Evolutionary conservation across 2,888 invertebrate species (phyloP).

Genomic region (Orthonychiurus folsomi): DNA sequence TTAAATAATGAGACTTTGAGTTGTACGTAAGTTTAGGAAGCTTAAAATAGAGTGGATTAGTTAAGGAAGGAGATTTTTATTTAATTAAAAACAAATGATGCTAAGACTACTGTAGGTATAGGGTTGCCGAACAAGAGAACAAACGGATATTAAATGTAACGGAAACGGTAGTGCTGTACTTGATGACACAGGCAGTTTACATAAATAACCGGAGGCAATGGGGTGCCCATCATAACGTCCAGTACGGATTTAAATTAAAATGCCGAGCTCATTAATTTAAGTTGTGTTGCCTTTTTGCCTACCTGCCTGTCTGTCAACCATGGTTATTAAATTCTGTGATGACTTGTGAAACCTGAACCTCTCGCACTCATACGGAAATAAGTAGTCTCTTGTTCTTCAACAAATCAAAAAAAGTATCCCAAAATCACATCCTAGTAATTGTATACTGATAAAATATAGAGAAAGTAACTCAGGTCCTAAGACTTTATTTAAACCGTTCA

Average conservation of each 20-base stretch:
- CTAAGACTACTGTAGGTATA: neutral
- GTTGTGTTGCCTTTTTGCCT: neutral
- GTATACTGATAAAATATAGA: too few species aligned
- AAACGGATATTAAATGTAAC: neutral
- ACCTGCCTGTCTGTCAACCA: too few species aligned
- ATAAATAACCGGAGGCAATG: neutral
- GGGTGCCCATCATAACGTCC: neutral
- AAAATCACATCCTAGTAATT: too few species aligned
- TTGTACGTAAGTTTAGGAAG: neutral
- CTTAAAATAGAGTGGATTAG: neutral
- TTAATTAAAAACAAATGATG: neutral
- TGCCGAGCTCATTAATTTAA: neutral
- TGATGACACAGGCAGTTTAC: neutral
- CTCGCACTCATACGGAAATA: too few species aligned
- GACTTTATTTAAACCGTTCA: too few species aligned
- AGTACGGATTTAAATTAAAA: neutral
- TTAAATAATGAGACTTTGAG: neutral
- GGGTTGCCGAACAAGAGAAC: neutral
- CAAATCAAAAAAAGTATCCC: too few species aligned
- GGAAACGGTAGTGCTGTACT: neutral
- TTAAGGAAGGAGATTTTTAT: neutral
- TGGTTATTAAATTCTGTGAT: neutral
- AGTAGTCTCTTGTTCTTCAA: too few species aligned
- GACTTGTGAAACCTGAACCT: neutral
- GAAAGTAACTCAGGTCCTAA: too few species aligned